These are phyloP conservation scores for Thaumetopoea pityocampa DNA, from an alignment of 1,140 invertebrate species.

Conservation along the genomic window DNA sequence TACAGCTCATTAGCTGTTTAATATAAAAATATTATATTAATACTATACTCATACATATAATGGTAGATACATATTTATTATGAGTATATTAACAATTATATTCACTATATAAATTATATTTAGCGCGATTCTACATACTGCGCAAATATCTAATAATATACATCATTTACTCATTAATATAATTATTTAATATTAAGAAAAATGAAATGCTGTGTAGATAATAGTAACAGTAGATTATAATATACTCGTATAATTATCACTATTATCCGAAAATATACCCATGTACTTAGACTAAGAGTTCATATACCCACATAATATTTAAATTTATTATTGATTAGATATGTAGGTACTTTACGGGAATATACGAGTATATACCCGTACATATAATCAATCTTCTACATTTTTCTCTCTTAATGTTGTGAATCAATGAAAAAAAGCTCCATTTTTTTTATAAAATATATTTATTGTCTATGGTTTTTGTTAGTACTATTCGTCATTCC, in stretches of 20 bases:
- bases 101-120: no score
- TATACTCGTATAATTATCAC: conserved; percentile 23
- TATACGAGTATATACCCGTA: not conserved
- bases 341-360: not conserved
- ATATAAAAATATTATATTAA: no score
- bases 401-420: conserved; percentile 47
- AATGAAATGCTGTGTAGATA: conserved; percentile 77
- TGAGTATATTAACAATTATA: no score
- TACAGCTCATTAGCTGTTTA: no score
- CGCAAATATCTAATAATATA: conserved; percentile 1
- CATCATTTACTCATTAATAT: not conserved
- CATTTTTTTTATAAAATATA: conserved; percentile 29
- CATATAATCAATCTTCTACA: not conserved
- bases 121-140: no score
- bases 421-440: conserved; percentile 35
- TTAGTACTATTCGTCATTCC: conserved; percentile 48
- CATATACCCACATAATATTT: conserved; percentile 58
- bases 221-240: conserved; percentile 64
- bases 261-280: conserved; percentile 17
- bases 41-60: no score
- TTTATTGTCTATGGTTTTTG: conserved; percentile 16
- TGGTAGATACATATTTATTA: no score
- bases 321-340: conserved; percentile 2
- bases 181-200: conserved; percentile 29
- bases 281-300: conserved; percentile 34